Base-by-base conservation (phyloP, 1,140 invertebrate species). In the Colletes latitarsis region DNA sequence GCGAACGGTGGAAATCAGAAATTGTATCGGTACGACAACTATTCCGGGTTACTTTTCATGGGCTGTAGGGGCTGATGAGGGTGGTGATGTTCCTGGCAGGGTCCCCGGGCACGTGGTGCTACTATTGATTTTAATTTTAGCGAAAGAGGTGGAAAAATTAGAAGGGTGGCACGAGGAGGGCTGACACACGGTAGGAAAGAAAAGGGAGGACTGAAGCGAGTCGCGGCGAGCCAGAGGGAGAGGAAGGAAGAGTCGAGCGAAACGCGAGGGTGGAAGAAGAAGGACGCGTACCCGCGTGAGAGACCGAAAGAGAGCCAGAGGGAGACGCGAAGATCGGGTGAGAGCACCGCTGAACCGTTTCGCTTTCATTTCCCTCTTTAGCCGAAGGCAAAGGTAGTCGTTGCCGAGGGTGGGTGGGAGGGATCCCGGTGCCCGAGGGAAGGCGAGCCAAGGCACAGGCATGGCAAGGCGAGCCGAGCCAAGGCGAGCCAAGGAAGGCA, bases 41-140 rank as follows among this genome's bases (percentile, higher is more conserved):
- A 88, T 89, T 89, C 88, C 87, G 86, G 87, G 88, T 86, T 83
- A 88, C 82, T 90, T 91, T 80, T 73, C 68, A 81, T 77, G 67
- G 30, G 74, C 79, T 86, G 85, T 87, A 86, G 85, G 87, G 84
- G 85, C 85, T 85, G 89, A 88, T 84, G 89, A 91, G 89, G 89
- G 92, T 91, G 89, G 88, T 87, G 89, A 85, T 89, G 88, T 91
- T 92, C 90, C 90, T 90, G 90, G 90, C 89, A 88, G 89, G 87
- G 89, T 91, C 90, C 88, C 91, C 88, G 87, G 91, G 92, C 92
- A 93, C 92, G 92, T 93, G 92, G 93, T 93, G 91, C 90, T 92
- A 93, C 93, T 93, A 93, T 93, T 93, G 93, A 93, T 93, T 93
- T 93, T 93, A 93, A 93, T 93, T 93, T 93, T 93, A 93, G 93